phyloP scores from a whole-genome alignment of 2,888 invertebrate genomes.

The Uloborus plumipes region DNA sequence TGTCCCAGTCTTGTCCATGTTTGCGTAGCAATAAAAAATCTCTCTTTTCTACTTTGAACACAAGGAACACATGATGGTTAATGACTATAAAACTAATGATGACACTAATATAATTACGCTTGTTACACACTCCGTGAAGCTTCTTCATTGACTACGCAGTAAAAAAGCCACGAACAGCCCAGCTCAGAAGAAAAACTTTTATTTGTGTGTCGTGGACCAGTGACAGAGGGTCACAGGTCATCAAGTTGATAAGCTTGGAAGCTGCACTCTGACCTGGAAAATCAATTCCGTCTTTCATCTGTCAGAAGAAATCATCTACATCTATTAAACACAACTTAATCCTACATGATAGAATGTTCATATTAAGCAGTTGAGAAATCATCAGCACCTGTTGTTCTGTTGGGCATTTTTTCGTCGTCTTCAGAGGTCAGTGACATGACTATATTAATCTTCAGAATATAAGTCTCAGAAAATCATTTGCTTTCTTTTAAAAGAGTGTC shows the following conservation, averaged over 20 bases:
- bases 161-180: too few relatives aligned
- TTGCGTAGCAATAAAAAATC: too few relatives aligned
- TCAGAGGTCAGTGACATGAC: conserved; percentile 22
- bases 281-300: conserved; percentile 35
- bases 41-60: too few relatives aligned
- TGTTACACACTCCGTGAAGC: too few relatives aligned
- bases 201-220: neutral
- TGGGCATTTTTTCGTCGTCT: neutral
- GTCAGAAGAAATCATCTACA: conserved; percentile 4
- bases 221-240: conserved; percentile 48
- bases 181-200: neutral
- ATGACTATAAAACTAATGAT: too few relatives aligned
- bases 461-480: too few relatives aligned
- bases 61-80: too few relatives aligned
- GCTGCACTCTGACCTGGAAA: conserved; percentile 39
- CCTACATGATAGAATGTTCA: conserved; percentile 32
- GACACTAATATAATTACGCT: too few relatives aligned
- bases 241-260: conserved; percentile 39
- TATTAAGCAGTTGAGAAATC: conserved; percentile 30
- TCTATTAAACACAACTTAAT: conserved; percentile 25
- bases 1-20: too few relatives aligned
- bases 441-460: too few relatives aligned
- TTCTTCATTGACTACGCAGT: too few relatives aligned
- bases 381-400: conserved; percentile 19
- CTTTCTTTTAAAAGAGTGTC: too few relatives aligned